phyloP scores from a whole-genome alignment of 2,888 invertebrate genomes.

The Lissocephala sabroskyi region DNA sequence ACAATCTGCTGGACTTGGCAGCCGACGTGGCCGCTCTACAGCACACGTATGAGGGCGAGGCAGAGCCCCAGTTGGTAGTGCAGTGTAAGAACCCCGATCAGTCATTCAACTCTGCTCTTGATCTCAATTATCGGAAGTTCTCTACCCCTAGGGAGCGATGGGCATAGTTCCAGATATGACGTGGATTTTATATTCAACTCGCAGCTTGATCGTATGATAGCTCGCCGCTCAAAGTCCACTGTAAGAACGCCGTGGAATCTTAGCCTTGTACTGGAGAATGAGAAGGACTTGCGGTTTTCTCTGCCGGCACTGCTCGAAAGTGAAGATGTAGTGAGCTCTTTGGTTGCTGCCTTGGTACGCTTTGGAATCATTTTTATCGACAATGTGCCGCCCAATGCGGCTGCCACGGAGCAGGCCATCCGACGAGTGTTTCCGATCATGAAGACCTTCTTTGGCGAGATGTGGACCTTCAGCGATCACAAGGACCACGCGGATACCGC shows the following conservation, averaged over 20 bases:
- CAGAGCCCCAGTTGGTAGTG: slow-evolving; percentile 48
- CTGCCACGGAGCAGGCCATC: slow-evolving; percentile 74
- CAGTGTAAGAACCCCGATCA: slow-evolving; percentile 73
- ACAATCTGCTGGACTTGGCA: slow-evolving; percentile 75
- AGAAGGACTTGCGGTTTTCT: slow-evolving; percentile 69
- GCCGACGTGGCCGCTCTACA: slow-evolving; percentile 71
- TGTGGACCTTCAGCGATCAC: slow-evolving; percentile 79
- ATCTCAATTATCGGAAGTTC: background rate
- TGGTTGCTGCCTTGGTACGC: slow-evolving; percentile 72
- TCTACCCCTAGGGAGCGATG: slow-evolving; percentile 32
- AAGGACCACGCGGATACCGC: slow-evolving; percentile 80
- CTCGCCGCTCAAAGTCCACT: slow-evolving; percentile 28
- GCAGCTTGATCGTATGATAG: slow-evolving; percentile 49
- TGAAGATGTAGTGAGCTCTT: slow-evolving; percentile 70
- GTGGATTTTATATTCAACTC: slow-evolving; percentile 29
- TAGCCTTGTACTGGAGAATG: slow-evolving; percentile 68
- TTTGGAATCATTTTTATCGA: slow-evolving; percentile 71
- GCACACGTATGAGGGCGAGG: slow-evolving; percentile 61
- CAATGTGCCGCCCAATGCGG: slow-evolving; percentile 62
- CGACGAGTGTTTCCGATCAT: slow-evolving; percentile 77
- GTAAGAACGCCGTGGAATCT: slow-evolving; percentile 74
- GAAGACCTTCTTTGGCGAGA: slow-evolving; percentile 82
- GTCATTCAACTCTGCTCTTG: background rate
- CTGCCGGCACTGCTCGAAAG: slow-evolving; percentile 74
- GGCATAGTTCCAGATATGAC: slow-evolving; percentile 35